Percentiles rank a stretch among this genome's conserved stretches.
phyloP scores from a whole-genome alignment of 2,797 vertebrate species.

The Heliangelus exortis region DNA sequence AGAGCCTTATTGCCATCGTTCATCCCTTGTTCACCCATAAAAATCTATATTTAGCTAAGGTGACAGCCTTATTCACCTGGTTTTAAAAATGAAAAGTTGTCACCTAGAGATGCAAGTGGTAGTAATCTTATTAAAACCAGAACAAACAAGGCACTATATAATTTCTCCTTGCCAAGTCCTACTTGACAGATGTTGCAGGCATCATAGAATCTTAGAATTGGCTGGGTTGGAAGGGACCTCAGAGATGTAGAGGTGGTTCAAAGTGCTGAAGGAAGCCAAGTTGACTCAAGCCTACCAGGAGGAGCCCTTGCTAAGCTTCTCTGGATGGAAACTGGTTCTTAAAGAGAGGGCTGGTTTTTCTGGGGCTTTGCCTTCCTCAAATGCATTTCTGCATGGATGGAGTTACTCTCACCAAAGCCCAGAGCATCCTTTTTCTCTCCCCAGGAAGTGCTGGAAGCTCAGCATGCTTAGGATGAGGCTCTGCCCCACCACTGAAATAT shows the following conservation, averaged over 20 bases:
- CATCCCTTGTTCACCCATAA: not conserved
- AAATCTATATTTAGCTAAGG: not conserved
- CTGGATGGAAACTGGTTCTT: not conserved
- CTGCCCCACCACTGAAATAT: too few relatives aligned
- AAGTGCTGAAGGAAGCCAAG: not conserved
- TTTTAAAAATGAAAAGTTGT: not conserved
- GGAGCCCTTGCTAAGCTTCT: not conserved
- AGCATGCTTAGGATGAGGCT: not conserved
- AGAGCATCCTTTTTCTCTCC: not conserved
- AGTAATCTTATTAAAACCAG: not conserved
- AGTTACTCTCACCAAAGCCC: not conserved
- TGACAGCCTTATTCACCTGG: not conserved
- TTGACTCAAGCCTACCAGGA: not conserved
- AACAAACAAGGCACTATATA: not conserved
- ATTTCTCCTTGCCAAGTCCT: fast-evolving
- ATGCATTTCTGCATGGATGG: not conserved
- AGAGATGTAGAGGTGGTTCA: not conserved
- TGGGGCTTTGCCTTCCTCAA: not conserved
- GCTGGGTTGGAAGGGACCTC: too few relatives aligned
- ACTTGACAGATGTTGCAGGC: not conserved
- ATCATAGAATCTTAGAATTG: too few relatives aligned
- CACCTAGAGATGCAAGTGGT: not conserved
- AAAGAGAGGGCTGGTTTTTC: not conserved
- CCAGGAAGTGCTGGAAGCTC: not conserved
- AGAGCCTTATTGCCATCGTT: not conserved